phyloP scores from a whole-genome alignment of 1,140 invertebrate genomes.

The Drosophila tropicalis region DNA sequence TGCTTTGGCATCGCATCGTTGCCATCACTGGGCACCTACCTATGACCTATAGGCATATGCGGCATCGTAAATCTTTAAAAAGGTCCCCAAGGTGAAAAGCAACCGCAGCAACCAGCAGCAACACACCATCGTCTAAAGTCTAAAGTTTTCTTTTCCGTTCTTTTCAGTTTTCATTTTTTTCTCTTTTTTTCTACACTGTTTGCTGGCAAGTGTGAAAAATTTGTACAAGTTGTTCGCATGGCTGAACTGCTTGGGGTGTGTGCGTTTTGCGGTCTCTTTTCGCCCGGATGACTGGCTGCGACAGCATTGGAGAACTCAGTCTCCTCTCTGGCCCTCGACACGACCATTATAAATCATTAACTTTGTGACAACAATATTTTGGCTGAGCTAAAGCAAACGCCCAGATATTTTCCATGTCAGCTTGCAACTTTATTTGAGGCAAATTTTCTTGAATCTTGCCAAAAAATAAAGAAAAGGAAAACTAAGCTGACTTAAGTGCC shows the following conservation, averaged over 20 bases:
- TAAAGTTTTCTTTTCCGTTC: slow-evolving; percentile 32
- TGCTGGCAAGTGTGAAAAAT: slow-evolving; percentile 76
- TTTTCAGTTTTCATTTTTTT: slow-evolving; percentile 28
- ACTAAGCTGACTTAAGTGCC: slow-evolving; percentile 24
- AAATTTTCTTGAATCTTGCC: slow-evolving; percentile 16
- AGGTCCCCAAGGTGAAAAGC: slow-evolving; percentile 73
- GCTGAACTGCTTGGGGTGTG: slow-evolving; percentile 48
- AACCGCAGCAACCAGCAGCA: slow-evolving; percentile 21
- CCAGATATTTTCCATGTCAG: slow-evolving; percentile 56
- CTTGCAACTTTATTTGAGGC: slow-evolving; percentile 43
- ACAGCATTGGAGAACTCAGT: slow-evolving; percentile 22
- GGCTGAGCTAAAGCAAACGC: slow-evolving; percentile 39
- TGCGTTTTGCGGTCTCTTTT: slow-evolving; percentile 20
- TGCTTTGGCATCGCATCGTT: slow-evolving; percentile 17
- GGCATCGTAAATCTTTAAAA: slow-evolving; percentile 83
- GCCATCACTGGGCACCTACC: slow-evolving; percentile 42
- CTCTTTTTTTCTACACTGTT: slow-evolving; percentile 33
- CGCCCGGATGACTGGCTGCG: slow-evolving; percentile 32
- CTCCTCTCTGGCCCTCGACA: slow-evolving; percentile 47
- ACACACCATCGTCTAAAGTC: slow-evolving; percentile 13
- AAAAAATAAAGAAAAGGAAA: background rate
- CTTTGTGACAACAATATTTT: slow-evolving; percentile 80
- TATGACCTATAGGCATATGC: slow-evolving; percentile 81
- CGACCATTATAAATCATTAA: slow-evolving; percentile 80
- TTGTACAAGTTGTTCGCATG: slow-evolving; percentile 78